These are phyloP conservation scores for Aproaerema taeniolella DNA, from an alignment of 2,888 invertebrate species.

Conservation along the genomic window DNA sequence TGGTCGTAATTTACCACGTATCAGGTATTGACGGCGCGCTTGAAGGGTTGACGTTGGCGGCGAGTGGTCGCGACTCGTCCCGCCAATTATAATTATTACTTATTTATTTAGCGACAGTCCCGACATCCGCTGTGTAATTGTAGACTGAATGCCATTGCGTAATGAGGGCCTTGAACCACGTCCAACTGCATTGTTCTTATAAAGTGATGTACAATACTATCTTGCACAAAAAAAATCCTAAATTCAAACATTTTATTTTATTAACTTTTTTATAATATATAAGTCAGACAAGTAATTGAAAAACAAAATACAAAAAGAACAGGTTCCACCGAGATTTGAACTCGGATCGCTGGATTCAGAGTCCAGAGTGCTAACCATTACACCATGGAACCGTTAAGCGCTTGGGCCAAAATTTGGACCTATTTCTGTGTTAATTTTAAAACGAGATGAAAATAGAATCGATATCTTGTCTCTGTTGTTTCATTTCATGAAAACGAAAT, in stretches of 20 bases:
- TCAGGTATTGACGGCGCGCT: too few species aligned
- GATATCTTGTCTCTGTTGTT: too few species aligned
- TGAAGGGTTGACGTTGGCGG: background rate
- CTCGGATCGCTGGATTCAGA: slow-evolving; percentile 89
- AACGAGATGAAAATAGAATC: too few species aligned
- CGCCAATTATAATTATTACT: slow-evolving; percentile 21
- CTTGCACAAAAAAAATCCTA: too few species aligned
- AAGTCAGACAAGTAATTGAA: too few species aligned
- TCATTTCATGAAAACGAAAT: too few species aligned
- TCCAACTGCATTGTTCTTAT: slow-evolving; percentile 28
- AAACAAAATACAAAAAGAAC: slow-evolving; percentile 23
- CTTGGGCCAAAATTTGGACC: slow-evolving; percentile 11
- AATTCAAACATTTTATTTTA: background rate
- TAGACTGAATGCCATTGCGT: slow-evolving; percentile 32
- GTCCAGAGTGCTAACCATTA: slow-evolving; percentile 89
- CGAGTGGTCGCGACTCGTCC: background rate
- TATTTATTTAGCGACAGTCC: slow-evolving; percentile 31
- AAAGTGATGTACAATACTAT: background rate
- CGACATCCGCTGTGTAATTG: slow-evolving; percentile 35
- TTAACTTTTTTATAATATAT: too few species aligned
- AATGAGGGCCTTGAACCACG: slow-evolving; percentile 40
- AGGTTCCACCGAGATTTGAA: slow-evolving; percentile 88
- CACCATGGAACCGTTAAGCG: slow-evolving; percentile 79
- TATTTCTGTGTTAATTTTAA: background rate
- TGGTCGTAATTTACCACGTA: too few species aligned